Conservation (phyloP, 2,797 vertebrate species). For the Myotis pilosus region DNA sequence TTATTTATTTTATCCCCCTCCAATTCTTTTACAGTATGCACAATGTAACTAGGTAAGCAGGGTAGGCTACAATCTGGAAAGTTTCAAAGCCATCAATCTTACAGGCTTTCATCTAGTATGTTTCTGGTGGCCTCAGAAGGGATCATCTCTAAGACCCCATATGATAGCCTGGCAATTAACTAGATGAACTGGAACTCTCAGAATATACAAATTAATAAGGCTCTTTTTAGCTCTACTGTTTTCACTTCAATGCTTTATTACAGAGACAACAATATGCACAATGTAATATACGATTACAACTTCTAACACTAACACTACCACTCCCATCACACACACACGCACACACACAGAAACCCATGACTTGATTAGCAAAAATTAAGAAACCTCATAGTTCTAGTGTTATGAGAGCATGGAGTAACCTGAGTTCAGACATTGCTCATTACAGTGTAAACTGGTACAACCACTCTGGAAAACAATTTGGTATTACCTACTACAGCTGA, state of each 20-base stretch:
- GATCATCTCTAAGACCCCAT: background rate
- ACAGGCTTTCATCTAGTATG: background rate
- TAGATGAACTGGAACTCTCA: background rate
- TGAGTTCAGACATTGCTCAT: background rate
- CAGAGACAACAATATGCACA: background rate
- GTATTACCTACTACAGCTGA: slow-evolving; percentile 23
- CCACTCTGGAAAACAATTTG: slow-evolving; percentile 24
- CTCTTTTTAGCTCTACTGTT: background rate
- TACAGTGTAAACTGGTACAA: background rate
- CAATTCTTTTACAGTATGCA: background rate
- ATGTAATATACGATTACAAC: background rate
- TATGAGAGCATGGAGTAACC: background rate
- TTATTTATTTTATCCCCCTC: slow-evolving; percentile 8
- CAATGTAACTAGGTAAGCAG: background rate
- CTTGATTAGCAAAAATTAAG: slow-evolving; percentile 20
- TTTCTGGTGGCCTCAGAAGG: background rate
- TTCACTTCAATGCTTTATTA: slow-evolving; percentile 8
- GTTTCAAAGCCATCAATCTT: background rate
- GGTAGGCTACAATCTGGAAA: background rate
- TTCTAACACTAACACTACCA: background rate
- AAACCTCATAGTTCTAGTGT: background rate
- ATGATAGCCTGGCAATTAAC: background rate
- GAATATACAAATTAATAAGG: background rate
- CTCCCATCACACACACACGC: background rate
- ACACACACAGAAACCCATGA: background rate